Evolutionary conservation across 2,888 invertebrate genomes (phyloP).

Genomic region (Erynnis tages): DNA sequence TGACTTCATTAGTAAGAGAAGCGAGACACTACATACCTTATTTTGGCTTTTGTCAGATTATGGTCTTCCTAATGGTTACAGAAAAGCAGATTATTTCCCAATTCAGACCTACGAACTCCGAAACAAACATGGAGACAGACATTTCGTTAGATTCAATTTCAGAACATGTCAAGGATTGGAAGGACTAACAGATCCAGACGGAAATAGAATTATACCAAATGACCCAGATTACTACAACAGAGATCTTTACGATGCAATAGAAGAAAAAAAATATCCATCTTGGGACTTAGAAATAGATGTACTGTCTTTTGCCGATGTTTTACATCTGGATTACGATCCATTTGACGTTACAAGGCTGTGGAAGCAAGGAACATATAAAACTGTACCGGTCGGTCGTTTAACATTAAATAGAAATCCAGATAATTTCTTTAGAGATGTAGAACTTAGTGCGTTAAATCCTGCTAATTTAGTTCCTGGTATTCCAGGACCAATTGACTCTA

Average conservation of each 20-base stretch:
- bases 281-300: slow-evolving; percentile 63
- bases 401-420: slow-evolving; percentile 51
- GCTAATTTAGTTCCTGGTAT: slow-evolving; percentile 65
- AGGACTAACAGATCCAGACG: slow-evolving; percentile 84
- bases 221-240: slow-evolving; percentile 93
- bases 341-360: slow-evolving; percentile 57
- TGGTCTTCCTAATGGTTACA: slow-evolving; percentile 93
- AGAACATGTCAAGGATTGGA: slow-evolving; percentile 94
- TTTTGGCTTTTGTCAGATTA: slow-evolving; percentile 91
- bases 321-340: slow-evolving; percentile 53
- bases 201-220: slow-evolving; percentile 81
- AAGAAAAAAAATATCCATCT: slow-evolving; percentile 74
- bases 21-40: slow-evolving; percentile 89
- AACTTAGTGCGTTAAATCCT: slow-evolving; percentile 54
- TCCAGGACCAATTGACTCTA: slow-evolving; percentile 51
- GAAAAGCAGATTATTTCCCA: slow-evolving; percentile 95
- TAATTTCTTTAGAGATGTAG: slow-evolving; percentile 52
- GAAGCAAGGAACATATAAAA: slow-evolving; percentile 59
- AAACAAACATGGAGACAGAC: slow-evolving; percentile 85
- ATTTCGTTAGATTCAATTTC: slow-evolving; percentile 94
- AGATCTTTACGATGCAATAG: slow-evolving; percentile 94
- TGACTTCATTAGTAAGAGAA: slow-evolving; percentile 92
- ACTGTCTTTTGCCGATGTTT: slow-evolving; percentile 45
- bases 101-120: slow-evolving; percentile 94
- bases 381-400: slow-evolving; percentile 50